phyloP scores from a whole-genome alignment of 2,797 vertebrate species.

The Chelon labrosus region DNA sequence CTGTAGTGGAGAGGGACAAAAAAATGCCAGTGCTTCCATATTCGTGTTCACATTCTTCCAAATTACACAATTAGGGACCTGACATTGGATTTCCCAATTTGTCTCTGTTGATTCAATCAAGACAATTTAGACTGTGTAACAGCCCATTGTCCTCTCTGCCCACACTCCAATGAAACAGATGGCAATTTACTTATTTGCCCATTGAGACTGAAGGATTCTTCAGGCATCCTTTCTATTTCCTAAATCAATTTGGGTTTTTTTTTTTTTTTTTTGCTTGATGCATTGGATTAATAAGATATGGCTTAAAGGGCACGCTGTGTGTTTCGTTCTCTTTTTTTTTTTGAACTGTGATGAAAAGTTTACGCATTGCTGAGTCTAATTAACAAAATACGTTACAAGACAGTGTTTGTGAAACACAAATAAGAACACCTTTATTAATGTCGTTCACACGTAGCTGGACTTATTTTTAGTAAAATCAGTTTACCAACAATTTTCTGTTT shows the following conservation, averaged over 20 bases:
- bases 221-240: slow-evolving; percentile 85
- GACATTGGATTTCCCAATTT: slow-evolving; percentile 89
- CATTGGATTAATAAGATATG: slow-evolving; percentile 78
- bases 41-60: slow-evolving; percentile 83
- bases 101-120: slow-evolving; percentile 91
- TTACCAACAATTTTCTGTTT: slow-evolving; percentile 20
- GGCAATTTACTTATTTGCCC: slow-evolving; percentile 85
- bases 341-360: slow-evolving; percentile 37
- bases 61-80: slow-evolving; percentile 88
- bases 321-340: slow-evolving; percentile 40
- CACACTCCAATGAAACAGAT: slow-evolving; percentile 86
- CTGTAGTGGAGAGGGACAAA: slow-evolving; percentile 44
- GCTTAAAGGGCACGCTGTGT: slow-evolving; percentile 47
- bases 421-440: slow-evolving; percentile 42
- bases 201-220: slow-evolving; percentile 79
- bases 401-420: slow-evolving; percentile 52
- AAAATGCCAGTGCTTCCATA: slow-evolving; percentile 76
- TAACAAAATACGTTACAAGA: slow-evolving; percentile 18
- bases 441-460: slow-evolving; percentile 34
- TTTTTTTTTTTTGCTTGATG: slow-evolving; percentile 75
- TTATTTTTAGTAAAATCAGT: slow-evolving; percentile 20
- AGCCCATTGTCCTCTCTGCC: slow-evolving; percentile 83
- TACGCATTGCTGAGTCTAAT: slow-evolving; percentile 43
- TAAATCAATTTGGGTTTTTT: slow-evolving; percentile 84
- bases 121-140: slow-evolving; percentile 86